Conservation (phyloP, 2,113 vertebrate species). For the Fukomys damarensis region DNA sequence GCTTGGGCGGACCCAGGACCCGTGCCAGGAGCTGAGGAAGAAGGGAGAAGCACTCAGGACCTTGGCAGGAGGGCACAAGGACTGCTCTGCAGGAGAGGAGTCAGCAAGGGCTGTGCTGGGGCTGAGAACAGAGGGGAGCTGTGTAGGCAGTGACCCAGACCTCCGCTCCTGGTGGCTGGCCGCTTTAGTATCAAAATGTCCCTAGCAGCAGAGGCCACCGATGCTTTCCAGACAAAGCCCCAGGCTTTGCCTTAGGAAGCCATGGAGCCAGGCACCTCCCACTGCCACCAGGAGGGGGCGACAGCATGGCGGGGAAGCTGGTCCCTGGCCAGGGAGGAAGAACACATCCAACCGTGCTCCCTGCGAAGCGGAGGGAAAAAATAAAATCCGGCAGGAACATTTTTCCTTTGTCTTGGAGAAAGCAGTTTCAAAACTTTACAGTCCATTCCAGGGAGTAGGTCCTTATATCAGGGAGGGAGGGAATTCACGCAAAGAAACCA, state of each 20-base stretch:
- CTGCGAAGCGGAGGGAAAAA: neutral
- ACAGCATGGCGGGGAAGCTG: neutral
- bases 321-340: neutral
- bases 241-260: neutral
- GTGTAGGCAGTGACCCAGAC: neutral
- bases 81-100: neutral
- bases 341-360: neutral
- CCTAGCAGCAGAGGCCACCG: neutral
- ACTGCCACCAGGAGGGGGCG: constrained; percentile 64
- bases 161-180: neutral
- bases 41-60: neutral
- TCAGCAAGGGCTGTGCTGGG: neutral
- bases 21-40: neutral
- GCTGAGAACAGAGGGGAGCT: neutral
- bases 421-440: constrained; percentile 40
- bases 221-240: neutral
- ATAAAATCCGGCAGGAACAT: neutral
- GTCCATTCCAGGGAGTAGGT: constrained; percentile 3
- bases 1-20: neutral
- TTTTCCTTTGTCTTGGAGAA: neutral
- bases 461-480: neutral
- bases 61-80: neutral
- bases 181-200: rapidly evolving
- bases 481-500: constrained; percentile 41
- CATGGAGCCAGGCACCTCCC: neutral